phyloP scores from a whole-genome alignment of 2,888 invertebrate species.

The Eupithecia vulgata region DNA sequence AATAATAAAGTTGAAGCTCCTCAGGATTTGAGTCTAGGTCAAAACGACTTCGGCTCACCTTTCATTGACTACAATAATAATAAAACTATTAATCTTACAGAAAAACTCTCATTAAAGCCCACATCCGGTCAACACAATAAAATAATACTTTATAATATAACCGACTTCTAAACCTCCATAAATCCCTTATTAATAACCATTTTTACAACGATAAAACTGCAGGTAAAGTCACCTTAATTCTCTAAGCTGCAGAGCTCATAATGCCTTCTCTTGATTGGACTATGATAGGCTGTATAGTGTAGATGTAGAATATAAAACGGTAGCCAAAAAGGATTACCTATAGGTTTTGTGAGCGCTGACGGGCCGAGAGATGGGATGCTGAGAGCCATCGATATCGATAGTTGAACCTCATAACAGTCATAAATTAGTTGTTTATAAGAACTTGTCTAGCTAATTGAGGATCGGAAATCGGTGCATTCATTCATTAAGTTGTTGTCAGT shows the following conservation, averaged over 20 bases:
- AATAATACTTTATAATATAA: slow-evolving; percentile 60
- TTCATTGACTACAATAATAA: slow-evolving; percentile 25
- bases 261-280: slow-evolving; percentile 38
- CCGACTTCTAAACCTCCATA: slow-evolving; percentile 65
- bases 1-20: background rate
- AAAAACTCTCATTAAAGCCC: slow-evolving; percentile 50
- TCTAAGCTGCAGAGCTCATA: slow-evolving; percentile 15
- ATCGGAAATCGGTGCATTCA: too few relatives aligned
- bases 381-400: slow-evolving; percentile 2
- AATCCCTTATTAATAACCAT: slow-evolving; percentile 64
- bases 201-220: slow-evolving; percentile 34
- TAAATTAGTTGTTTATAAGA: too few relatives aligned
- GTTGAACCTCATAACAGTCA: too few relatives aligned
- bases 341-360: slow-evolving; percentile 65
- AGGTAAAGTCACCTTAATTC: slow-evolving; percentile 24
- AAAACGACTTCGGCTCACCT: slow-evolving; percentile 9
- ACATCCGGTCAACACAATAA: slow-evolving; percentile 56
- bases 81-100: slow-evolving; percentile 39
- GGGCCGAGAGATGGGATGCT: slow-evolving; percentile 49
- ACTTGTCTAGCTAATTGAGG: too few relatives aligned
- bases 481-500: too few relatives aligned
- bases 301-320: slow-evolving; percentile 65
- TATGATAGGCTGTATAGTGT: slow-evolving; percentile 63
- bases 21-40: background rate
- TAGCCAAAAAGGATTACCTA: slow-evolving; percentile 77